Conservation (phyloP, 2,888 invertebrate genomes). For the Watsonalla cultraria region DNA sequence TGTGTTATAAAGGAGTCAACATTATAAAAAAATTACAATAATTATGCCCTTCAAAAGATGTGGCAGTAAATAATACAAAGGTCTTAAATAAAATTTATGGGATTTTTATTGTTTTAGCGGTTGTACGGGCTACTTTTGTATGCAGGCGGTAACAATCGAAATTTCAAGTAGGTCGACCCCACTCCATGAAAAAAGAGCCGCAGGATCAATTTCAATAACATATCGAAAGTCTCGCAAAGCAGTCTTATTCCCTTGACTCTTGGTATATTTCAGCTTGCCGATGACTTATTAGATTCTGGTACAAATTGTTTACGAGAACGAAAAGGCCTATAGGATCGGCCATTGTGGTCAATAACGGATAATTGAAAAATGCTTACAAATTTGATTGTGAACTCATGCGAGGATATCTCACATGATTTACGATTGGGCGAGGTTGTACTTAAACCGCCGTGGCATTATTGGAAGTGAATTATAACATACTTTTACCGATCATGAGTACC, state of each 20-base stretch:
- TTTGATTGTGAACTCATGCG: conserved; percentile 66
- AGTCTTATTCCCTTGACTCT: conserved; percentile 26
- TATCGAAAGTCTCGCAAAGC: conserved; percentile 10
- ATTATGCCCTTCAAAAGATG: conserved; percentile 1
- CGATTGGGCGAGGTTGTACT: conserved; percentile 36
- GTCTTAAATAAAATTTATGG: conserved; percentile 27
- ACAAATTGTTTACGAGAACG: conserved; percentile 62
- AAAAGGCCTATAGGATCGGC: conserved; percentile 65
- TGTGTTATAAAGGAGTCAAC: conserved; percentile 9
- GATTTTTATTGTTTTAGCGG: conserved; percentile 51
- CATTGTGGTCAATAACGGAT: conserved; percentile 74
- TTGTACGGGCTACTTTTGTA: conserved; percentile 44
- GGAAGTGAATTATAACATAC: conserved; percentile 32
- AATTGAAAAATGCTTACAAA: conserved; percentile 75
- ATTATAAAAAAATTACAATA: conserved; percentile 5
- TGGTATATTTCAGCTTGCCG: conserved; percentile 27
- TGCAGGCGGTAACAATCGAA: conserved; percentile 55
- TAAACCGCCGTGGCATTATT: conserved; percentile 42
- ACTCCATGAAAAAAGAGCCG: conserved; percentile 40
- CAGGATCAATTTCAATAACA: conserved; percentile 35
- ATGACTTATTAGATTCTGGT: conserved; percentile 25
- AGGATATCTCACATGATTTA: conserved; percentile 65
- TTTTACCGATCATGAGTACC: neutral
- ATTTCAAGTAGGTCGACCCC: conserved; percentile 55
- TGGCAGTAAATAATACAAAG: conserved; percentile 10